Base-by-base conservation (phyloP, 2,797 vertebrate genomes). In the Arctocebus calabarensis region DNA sequence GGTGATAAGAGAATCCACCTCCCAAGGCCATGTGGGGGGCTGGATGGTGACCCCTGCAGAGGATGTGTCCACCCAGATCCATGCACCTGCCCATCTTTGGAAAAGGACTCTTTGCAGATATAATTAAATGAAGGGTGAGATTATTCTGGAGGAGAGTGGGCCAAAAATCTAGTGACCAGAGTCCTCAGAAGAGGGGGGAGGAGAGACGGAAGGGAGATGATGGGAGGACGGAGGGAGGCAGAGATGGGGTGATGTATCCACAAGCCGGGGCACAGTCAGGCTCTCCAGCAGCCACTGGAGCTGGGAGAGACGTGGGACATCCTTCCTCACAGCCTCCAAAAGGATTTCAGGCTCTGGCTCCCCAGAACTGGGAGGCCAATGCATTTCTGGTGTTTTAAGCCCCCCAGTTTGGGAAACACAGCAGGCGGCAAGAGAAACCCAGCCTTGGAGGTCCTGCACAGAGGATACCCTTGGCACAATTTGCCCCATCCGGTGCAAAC, bases 371-470 rank as follows among this genome's bases (percentile, higher is more conserved):
- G 2, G 20, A 79, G 25, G 34, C 29, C 19, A 10, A 19, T 8
- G 8, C 1, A 6, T 17, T 9, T 55, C 59, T 64, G 61, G 17
- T 9, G 20, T 29, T 29, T 55, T 61, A 7, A 52, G 14, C 14
- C 3, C 5, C 57, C 14, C 5, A 0, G 1, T n/a, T 7, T 27
- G 7, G 75, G 16, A 3, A 48, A 2, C 11, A 16, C 40, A 8
- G 32, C 40, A 1, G 61, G n/a, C n/a, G 6, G 20, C 10, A 9
- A 48, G 5, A 45, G 22, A 37, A 75, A 32, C 4, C 1, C 27
- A 1, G 3, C 7, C 0, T 4, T 23, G 3, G 59, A 17, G 43
- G 6, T 17, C 17, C 37, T 40, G 22, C 0, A 0, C 48, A 2
- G 25, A 0, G 6, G 27, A 22, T 62, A 7, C 27, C 77, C 34